These are phyloP conservation scores for Malurus elegans DNA, from an alignment of 2,113 vertebrate genomes.

Conservation along the genomic window DNA sequence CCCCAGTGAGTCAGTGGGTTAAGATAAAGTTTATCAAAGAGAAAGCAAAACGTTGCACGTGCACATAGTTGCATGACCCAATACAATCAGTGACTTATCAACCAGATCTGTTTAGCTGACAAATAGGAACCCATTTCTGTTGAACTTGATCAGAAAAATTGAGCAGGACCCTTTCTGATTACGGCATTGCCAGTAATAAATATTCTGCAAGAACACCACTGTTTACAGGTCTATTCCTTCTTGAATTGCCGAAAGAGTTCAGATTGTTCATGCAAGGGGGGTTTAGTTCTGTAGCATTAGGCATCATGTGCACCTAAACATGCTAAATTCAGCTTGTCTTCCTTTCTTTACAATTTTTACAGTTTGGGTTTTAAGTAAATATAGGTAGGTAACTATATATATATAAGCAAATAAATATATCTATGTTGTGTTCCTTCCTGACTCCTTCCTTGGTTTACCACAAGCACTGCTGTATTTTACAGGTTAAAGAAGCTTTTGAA, in stretches of 20 bases:
- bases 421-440: neutral
- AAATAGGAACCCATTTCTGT: neutral
- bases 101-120: neutral
- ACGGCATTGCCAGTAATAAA: neutral
- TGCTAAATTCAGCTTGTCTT: neutral
- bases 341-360: neutral
- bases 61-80: neutral
- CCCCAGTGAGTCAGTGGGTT: neutral
- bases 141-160: neutral
- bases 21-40: neutral
- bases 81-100: neutral
- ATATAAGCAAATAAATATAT: neutral
- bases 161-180: neutral
- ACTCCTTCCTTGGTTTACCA: neutral
- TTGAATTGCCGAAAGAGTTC: neutral
- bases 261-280: neutral
- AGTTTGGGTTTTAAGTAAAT: neutral
- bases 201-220: neutral
- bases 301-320: neutral
- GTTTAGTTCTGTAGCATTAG: neutral
- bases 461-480: neutral
- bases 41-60: neutral
- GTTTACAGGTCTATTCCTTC: neutral
- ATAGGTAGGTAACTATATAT: neutral
- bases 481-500: slow-evolving; percentile 80